Percentiles rank a stretch among this genome's conserved stretches.
phyloP scores from a whole-genome alignment of 2,888 invertebrate species.

The Venusia cambrica region DNA sequence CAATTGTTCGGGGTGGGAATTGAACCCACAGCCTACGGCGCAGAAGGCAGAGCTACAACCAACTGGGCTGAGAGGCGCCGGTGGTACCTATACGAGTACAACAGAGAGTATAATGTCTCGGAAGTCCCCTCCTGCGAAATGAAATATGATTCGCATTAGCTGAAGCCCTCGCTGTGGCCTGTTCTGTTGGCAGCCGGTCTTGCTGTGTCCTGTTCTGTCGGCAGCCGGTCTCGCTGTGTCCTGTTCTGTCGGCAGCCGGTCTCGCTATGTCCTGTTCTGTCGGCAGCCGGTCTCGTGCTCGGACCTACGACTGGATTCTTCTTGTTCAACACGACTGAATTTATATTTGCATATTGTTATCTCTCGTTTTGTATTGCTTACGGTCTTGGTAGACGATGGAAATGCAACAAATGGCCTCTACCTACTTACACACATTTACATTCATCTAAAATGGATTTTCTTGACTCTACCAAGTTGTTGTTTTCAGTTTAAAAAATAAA shows the following conservation, averaged over 20 bases:
- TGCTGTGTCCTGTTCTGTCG: slow-evolving; percentile 66
- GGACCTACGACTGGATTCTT: no score
- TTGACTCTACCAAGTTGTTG: no score
- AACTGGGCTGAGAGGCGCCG: no score
- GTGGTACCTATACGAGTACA: slow-evolving; percentile 43
- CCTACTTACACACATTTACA: no score
- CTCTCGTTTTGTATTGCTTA: slow-evolving; percentile 12
- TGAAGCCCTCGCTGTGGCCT: slow-evolving; percentile 65
- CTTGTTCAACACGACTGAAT: slow-evolving; percentile 36
- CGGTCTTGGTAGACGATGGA: slow-evolving; percentile 10
- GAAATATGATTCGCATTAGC: slow-evolving; percentile 73
- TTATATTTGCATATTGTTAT: slow-evolving; percentile 23
- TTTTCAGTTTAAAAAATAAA: no score
- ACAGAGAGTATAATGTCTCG: slow-evolving; percentile 48
- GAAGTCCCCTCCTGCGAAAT: slow-evolving; percentile 48
- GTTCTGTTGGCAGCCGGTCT: slow-evolving; percentile 69
- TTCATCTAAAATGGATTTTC: no score
- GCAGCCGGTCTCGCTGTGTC: slow-evolving; percentile 55
- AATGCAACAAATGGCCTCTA: slow-evolving; percentile 11
- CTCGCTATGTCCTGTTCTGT: slow-evolving; percentile 65
- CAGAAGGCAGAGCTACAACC: no score
- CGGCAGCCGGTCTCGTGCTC: slow-evolving; percentile 52
- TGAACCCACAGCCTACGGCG: no score
- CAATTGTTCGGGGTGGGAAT: no score
- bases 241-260: slow-evolving; percentile 59